These are phyloP conservation scores for Pyrgus malvae DNA, from an alignment of 2,888 invertebrate genomes.

Conservation along the genomic window DNA sequence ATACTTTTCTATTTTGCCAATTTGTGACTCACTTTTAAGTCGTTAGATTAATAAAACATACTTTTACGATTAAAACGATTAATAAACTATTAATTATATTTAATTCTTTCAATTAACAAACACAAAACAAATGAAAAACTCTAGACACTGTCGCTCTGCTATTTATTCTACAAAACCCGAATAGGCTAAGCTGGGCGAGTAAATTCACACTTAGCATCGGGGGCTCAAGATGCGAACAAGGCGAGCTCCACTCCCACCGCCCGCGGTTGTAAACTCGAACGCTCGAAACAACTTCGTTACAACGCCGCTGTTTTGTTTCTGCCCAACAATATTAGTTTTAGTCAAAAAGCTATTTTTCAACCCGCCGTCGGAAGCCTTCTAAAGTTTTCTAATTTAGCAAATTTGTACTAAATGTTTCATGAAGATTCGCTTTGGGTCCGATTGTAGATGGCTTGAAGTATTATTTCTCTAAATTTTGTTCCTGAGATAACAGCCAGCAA, in stretches of 20 bases:
- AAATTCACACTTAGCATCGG: not conserved
- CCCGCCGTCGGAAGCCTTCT: slow-evolving; percentile 68
- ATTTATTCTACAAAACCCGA: too few species aligned
- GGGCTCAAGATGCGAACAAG: slow-evolving; percentile 28
- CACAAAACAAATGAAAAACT: too few species aligned
- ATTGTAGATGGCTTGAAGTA: slow-evolving; percentile 50
- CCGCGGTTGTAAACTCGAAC: slow-evolving; percentile 68
- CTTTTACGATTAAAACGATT: too few species aligned
- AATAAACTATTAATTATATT: too few species aligned
- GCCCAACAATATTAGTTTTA: slow-evolving; percentile 78
- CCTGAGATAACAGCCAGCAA: too few species aligned
- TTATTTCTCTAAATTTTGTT: slow-evolving; percentile 35
- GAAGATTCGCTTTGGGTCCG: slow-evolving; percentile 48
- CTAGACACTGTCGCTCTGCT: too few species aligned
- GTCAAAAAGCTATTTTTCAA: slow-evolving; percentile 79
- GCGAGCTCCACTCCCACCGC: slow-evolving; percentile 52
- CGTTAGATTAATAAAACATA: too few species aligned
- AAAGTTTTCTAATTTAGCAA: slow-evolving; percentile 80
- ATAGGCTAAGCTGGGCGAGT: not conserved
- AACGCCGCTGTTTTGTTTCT: slow-evolving; percentile 75
- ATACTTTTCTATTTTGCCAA: too few species aligned
- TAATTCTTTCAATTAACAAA: too few species aligned
- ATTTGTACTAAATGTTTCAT: slow-evolving; percentile 66
- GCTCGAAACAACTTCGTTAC: slow-evolving; percentile 77
- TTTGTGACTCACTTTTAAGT: too few species aligned